phyloP scores from a whole-genome alignment of 2,888 invertebrate species.

The Mesorhabditis spiculigera region DNA sequence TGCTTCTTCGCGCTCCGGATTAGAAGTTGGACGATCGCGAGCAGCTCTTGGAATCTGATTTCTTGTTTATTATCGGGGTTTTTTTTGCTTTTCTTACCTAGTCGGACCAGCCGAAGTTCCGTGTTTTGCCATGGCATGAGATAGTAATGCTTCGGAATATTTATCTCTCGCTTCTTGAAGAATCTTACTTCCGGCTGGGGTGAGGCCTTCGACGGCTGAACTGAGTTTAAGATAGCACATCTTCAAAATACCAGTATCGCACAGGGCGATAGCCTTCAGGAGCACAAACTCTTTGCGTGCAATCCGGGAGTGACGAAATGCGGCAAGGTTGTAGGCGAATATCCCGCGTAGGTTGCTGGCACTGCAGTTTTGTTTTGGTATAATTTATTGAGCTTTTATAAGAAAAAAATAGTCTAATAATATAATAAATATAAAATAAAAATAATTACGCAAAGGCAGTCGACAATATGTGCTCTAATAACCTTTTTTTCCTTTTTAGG shows the following conservation, averaged over 20 bases:
- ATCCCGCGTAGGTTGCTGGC: too few species aligned
- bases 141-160: not conserved
- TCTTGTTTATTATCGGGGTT: too few species aligned
- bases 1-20: constrained; percentile 1
- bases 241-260: constrained; percentile 27
- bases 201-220: not conserved
- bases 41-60: not conserved
- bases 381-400: too few species aligned
- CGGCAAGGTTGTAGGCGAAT: too few species aligned
- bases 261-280: constrained; percentile 33
- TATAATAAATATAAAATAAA: too few species aligned
- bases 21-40: not conserved
- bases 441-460: too few species aligned
- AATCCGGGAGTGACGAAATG: not conserved
- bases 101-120: not conserved
- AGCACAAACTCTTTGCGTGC: constrained; percentile 34
- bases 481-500: too few species aligned
- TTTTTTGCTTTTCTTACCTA: not conserved
- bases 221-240: not conserved
- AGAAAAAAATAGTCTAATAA: too few species aligned
- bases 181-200: not conserved
- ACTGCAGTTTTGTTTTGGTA: too few species aligned
- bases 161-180: not conserved
- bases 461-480: too few species aligned
- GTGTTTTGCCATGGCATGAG: not conserved